Conservation (phyloP, 92 coral and sea anemone species). For the Actinernus sp. region DNA sequence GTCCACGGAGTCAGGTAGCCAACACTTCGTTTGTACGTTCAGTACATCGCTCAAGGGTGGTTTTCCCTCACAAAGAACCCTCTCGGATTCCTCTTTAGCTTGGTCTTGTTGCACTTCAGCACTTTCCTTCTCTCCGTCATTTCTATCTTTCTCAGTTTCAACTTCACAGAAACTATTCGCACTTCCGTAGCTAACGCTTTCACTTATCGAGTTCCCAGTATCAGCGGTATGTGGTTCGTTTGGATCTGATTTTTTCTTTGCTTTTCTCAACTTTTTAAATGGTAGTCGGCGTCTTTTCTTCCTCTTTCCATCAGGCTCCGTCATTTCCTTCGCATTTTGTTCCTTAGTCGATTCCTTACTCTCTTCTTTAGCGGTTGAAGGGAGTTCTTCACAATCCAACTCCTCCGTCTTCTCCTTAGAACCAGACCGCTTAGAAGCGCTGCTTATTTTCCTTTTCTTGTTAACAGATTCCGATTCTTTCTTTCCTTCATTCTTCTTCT, state of each 20-base stretch:
- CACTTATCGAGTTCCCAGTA: no score
- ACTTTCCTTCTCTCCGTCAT: not conserved
- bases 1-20: not conserved
- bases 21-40: not conserved
- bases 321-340: not conserved
- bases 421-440: not conserved
- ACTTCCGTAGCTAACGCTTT: no score
- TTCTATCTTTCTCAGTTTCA: not conserved
- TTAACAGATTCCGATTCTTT: not conserved
- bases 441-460: not conserved
- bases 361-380: not conserved
- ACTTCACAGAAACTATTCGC: conserved; percentile 1
- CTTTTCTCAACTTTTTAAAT: conserved; percentile 7
- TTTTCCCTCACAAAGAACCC: not conserved
- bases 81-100: not conserved
- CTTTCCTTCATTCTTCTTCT: not conserved
- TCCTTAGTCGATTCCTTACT: not conserved
- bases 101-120: not conserved
- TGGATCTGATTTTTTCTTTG: not conserved
- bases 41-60: not conserved
- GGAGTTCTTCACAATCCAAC: not conserved
- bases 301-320: not conserved
- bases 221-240: no score
- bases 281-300: conserved; percentile 9
- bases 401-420: not conserved